Percentiles rank a stretch among this genome's conserved stretches.
These are phyloP conservation scores for Pseudomyrmex flavicornis DNA, from an alignment of 1,140 invertebrate species.

Conservation along the genomic window DNA sequence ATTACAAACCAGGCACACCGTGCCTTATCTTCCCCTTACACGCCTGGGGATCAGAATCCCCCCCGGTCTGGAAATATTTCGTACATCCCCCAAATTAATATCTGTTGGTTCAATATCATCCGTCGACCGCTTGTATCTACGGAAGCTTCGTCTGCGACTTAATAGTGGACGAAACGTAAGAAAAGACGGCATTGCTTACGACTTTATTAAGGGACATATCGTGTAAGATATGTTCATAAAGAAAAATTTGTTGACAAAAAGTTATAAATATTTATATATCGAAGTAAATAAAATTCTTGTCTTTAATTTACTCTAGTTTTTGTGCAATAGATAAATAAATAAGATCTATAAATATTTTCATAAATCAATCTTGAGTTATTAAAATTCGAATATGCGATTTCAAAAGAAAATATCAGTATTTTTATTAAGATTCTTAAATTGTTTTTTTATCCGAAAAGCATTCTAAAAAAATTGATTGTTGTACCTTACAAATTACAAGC, in stretches of 20 bases:
- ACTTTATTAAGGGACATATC: conserved; percentile 74
- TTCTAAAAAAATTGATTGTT: neutral
- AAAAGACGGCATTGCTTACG: conserved; percentile 67
- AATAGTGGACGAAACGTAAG: conserved; percentile 52
- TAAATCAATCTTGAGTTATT: neutral
- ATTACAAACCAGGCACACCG: conserved; percentile 78
- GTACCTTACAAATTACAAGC: neutral
- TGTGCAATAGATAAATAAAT: neutral
- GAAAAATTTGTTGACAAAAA: neutral
- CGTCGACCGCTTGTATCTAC: conserved; percentile 68
- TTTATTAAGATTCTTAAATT: neutral
- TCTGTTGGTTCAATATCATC: conserved; percentile 82
- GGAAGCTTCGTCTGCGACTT: conserved; percentile 59
- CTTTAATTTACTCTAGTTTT: too few species aligned
- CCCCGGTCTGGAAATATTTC: conserved; percentile 81
- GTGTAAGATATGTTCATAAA: conserved; percentile 46
- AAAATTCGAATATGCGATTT: neutral
- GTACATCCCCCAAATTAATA: conserved; percentile 84
- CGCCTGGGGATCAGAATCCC: conserved; percentile 80
- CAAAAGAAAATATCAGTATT: neutral
- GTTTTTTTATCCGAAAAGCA: neutral
- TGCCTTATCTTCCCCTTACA: conserved; percentile 84
- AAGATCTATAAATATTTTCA: neutral
- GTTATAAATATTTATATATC: neutral
- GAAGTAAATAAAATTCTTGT: neutral